Evolutionary conservation across 1,140 invertebrate species (phyloP).

Genomic region (Brachionus manjavacas): DNA sequence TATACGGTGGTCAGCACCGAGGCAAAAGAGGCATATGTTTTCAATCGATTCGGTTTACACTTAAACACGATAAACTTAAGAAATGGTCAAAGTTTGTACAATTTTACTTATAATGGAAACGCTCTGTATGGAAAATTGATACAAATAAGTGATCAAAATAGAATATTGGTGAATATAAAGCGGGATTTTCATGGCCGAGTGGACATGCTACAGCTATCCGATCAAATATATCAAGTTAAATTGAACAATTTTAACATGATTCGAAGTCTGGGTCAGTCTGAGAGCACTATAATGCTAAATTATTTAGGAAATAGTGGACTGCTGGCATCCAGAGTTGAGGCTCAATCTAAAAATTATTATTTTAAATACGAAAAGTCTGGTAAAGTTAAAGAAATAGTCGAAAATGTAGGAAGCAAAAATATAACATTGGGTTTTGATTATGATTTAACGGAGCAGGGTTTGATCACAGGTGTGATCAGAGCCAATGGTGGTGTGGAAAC

Average conservation of each 20-base stretch:
- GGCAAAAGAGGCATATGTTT: conserved; percentile 87
- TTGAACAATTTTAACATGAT: conserved; percentile 78
- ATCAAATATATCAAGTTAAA: conserved; percentile 71
- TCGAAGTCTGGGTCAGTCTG: conserved; percentile 80
- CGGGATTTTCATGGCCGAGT: conserved; percentile 75
- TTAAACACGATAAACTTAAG: conserved; percentile 83
- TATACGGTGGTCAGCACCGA: conserved; percentile 83
- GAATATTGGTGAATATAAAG: conserved; percentile 75
- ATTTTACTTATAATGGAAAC: conserved; percentile 90
- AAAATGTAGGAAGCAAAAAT: not conserved
- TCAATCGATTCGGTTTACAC: conserved; percentile 91
- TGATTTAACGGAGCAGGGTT: not conserved
- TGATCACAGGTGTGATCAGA: not conserved
- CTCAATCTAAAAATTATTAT: conserved; percentile 66
- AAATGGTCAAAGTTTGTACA: conserved; percentile 81
- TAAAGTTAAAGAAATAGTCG: not conserved
- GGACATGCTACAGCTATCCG: conserved; percentile 67
- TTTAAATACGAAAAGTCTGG: conserved; percentile 8
- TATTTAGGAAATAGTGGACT: conserved; percentile 83
- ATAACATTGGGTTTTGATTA: not conserved
- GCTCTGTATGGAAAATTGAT: conserved; percentile 89
- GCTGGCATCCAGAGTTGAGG: conserved; percentile 63
- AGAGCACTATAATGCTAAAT: conserved; percentile 84
- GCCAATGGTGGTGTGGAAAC: not conserved
- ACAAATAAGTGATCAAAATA: conserved; percentile 83